Conservation (phyloP, 2,113 vertebrate species). For the Rhinolophus ferrumequinum region DNA sequence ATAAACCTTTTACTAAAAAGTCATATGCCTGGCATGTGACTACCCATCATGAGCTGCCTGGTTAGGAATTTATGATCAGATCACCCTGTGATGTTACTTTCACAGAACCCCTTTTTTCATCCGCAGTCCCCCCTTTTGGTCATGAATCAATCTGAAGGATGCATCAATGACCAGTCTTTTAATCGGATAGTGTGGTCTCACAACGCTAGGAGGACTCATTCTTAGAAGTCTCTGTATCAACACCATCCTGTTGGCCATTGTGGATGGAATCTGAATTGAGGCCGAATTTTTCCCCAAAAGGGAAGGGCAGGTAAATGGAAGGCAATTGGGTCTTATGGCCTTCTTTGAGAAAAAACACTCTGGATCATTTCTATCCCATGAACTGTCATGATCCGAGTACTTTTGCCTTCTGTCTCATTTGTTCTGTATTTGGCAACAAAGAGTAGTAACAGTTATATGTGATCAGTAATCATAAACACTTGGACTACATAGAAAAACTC, state of each 20-base stretch:
- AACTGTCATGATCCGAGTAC: not conserved
- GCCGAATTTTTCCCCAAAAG: not conserved
- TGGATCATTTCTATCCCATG: not conserved
- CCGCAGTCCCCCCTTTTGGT: not conserved
- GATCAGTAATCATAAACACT: not conserved
- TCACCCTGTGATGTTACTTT: not conserved
- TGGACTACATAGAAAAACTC: not conserved
- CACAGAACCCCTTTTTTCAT: not conserved
- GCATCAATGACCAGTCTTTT: not conserved
- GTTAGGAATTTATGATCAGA: not conserved
- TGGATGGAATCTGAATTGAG: not conserved
- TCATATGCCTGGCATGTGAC: not conserved
- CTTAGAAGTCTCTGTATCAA: not conserved
- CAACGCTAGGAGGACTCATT: not conserved
- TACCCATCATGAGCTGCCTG: not conserved
- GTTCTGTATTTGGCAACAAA: not conserved
- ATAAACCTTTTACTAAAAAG: not conserved
- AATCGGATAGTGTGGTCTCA: not conserved
- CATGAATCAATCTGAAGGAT: not conserved
- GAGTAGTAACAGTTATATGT: not conserved
- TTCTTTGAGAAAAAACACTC: not conserved
- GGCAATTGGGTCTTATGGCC: not conserved
- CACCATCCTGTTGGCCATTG: not conserved
- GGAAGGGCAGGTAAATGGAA: not conserved
- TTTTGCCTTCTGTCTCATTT: not conserved